These are phyloP conservation scores for Paracanthobrama guichenoti DNA, from an alignment of 2,113 vertebrate genomes.

Conservation along the genomic window DNA sequence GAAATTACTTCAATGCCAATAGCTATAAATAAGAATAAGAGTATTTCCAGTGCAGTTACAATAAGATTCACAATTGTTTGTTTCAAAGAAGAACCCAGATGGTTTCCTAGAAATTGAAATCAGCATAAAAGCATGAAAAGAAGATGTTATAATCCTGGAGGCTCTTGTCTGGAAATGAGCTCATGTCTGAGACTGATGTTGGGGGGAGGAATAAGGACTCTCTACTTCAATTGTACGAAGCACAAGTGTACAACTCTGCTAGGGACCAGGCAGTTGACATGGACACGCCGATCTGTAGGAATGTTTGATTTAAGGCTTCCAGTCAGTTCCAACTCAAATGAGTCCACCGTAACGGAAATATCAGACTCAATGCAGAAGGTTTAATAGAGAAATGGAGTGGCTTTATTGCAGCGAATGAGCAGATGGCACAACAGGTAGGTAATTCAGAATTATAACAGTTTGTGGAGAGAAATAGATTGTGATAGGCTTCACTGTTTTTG, in stretches of 20 bases:
- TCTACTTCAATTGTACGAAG: background rate
- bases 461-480: no score
- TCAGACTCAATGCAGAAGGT: no score
- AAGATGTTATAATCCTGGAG: background rate
- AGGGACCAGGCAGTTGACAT: background rate
- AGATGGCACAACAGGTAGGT: no score
- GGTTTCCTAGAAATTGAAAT: background rate
- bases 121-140: background rate
- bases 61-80: background rate
- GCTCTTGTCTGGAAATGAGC: background rate
- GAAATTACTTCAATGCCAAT: background rate
- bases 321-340: background rate
- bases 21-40: background rate
- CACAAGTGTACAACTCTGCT: background rate
- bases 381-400: no score
- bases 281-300: background rate
- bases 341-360: no score
- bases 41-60: background rate
- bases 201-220: background rate
- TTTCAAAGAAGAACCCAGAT: background rate
- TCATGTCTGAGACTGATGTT: background rate
- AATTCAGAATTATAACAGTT: no score
- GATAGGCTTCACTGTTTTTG: no score
- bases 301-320: background rate
- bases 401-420: no score